Percentiles rank a stretch among this genome's conserved stretches.
Evolutionary conservation across 1,140 invertebrate genomes (phyloP).

Genomic region (Drosophila lowei): DNA sequence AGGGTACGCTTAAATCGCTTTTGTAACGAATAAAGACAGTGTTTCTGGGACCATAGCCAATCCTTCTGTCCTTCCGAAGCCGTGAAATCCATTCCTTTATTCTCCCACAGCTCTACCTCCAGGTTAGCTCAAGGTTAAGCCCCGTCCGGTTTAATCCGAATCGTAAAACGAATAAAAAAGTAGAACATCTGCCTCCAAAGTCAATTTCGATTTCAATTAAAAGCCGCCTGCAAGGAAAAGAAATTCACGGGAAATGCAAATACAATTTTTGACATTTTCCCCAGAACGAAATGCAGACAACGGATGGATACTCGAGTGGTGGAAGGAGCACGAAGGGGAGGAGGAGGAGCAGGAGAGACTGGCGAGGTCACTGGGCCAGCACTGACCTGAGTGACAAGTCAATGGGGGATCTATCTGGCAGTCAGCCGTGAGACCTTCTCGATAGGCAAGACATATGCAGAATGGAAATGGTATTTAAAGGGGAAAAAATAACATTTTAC

Average conservation of each 20-base stretch:
- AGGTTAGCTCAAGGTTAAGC: no score
- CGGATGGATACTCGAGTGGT: background rate
- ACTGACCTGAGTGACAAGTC: constrained; percentile 19
- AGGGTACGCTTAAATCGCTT: no score
- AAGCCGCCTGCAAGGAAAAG: constrained; percentile 12
- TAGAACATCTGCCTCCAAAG: constrained; percentile 2
- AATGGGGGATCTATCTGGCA: constrained; percentile 19
- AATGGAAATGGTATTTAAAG: background rate
- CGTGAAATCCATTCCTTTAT: no score
- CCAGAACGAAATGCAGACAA: constrained; percentile 17
- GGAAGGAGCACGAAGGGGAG: background rate
- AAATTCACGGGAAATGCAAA: constrained; percentile 54
- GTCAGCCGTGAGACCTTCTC: constrained; percentile 17
- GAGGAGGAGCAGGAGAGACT: background rate
- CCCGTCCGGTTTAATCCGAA: no score
- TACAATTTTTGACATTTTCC: constrained; percentile 67
- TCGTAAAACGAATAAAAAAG: no score
- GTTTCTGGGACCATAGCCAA: no score
- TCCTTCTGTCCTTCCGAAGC: no score
- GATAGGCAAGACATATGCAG: constrained; percentile 26
- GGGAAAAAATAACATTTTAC: background rate
- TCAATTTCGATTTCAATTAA: constrained; percentile 64
- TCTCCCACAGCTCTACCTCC: no score
- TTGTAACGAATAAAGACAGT: no score
- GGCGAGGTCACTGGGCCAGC: constrained; percentile 19